Conservation (phyloP, 2,888 invertebrate genomes). For the Abrostola triplasia region DNA sequence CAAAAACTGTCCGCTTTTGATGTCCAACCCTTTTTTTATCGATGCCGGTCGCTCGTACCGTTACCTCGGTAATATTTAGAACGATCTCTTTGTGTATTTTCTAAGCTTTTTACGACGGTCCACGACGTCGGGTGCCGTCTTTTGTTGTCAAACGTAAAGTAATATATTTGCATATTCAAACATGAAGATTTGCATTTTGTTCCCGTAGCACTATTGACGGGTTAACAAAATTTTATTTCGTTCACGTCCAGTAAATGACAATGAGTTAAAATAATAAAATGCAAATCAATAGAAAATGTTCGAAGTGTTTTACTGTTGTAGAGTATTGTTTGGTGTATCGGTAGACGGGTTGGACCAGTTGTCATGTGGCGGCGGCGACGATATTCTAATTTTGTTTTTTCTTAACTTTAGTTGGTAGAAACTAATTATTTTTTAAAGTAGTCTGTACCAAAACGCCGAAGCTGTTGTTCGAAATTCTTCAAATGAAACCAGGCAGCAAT, state of each 20-base stretch:
- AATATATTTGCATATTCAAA: conserved; percentile 84
- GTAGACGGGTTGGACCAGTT: conserved; percentile 15
- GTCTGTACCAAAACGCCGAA: background rate
- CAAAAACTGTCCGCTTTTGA: conserved; percentile 75
- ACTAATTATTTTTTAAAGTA: background rate
- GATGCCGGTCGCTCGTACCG: conserved; percentile 66
- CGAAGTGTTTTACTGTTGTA: conserved; percentile 59
- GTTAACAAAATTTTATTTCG: conserved; percentile 70
- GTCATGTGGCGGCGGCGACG: conserved; percentile 13
- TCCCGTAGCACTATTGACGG: conserved; percentile 68
- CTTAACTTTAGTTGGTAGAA: conserved; percentile 9
- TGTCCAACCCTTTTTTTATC: conserved; percentile 81
- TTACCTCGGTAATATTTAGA: conserved; percentile 77
- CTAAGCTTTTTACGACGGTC: conserved; percentile 80
- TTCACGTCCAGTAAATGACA: conserved; percentile 65
- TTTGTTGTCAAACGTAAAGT: conserved; percentile 69
- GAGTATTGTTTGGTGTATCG: conserved; percentile 29
- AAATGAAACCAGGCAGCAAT: too few relatives aligned
- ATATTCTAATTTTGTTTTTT: conserved; percentile 8
- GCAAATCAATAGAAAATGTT: conserved; percentile 71
- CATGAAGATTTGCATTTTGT: conserved; percentile 80
- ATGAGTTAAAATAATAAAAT: conserved; percentile 80
- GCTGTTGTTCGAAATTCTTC: too few relatives aligned
- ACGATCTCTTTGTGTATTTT: conserved; percentile 76
- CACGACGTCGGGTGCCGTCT: conserved; percentile 69